Evolutionary conservation across 2,797 vertebrate species (phyloP).

Genomic region (Lepus oiostolus): DNA sequence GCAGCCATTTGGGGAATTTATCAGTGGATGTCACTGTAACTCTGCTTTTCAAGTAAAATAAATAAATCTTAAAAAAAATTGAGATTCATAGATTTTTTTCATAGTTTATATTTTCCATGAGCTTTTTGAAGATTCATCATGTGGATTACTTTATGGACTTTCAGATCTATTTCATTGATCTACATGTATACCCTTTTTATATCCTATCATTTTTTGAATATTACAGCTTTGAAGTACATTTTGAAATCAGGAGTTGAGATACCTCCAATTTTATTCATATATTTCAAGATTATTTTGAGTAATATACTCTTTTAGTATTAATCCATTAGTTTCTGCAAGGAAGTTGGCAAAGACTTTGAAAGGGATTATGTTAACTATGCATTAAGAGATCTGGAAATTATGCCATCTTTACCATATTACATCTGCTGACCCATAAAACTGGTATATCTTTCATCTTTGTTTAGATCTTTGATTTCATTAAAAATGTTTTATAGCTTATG

Average conservation of each 20-base stretch:
- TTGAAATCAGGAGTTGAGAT: constrained; percentile 24
- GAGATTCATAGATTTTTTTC: too few relatives aligned
- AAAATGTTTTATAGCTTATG: background rate
- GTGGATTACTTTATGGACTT: background rate
- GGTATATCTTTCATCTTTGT: background rate
- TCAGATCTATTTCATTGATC: background rate
- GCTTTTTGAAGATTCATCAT: too few relatives aligned
- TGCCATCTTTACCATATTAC: background rate
- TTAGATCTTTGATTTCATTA: constrained; percentile 6
- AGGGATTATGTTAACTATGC: constrained; percentile 3
- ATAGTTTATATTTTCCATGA: too few relatives aligned
- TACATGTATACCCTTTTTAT: background rate
- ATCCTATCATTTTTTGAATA: background rate
- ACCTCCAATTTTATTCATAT: background rate
- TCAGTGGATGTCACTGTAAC: too few relatives aligned
- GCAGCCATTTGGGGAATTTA: too few relatives aligned
- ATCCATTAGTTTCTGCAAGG: background rate
- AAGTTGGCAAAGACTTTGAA: background rate
- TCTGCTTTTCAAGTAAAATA: too few relatives aligned
- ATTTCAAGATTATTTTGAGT: background rate
- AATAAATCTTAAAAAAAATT: too few relatives aligned
- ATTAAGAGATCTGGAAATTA: background rate
- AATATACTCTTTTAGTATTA: background rate
- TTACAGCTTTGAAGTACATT: background rate
- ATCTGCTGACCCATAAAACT: background rate